Evolutionary conservation across 2,888 invertebrate genomes (phyloP).

Genomic region (Ochropleura plecta): DNA sequence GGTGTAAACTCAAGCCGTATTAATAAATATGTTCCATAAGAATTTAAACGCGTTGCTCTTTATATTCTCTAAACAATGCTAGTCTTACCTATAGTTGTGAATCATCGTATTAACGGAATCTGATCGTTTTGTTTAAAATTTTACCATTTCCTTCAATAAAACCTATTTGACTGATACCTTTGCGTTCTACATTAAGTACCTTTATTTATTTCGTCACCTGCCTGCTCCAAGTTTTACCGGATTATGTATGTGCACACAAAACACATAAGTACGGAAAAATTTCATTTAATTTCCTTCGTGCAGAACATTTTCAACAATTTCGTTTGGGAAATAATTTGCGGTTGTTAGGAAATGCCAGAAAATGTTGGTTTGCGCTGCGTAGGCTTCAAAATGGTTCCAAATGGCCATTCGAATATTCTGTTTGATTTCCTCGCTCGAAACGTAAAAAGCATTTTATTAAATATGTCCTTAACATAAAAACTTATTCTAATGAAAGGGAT

Average conservation of each 20-base stretch:
- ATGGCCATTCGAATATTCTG: not conserved
- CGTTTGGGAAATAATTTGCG: slow-evolving; percentile 12
- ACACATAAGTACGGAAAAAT: too few species aligned
- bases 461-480: not conserved
- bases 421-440: not conserved
- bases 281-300: not conserved
- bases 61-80: slow-evolving; percentile 14
- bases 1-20: not conserved
- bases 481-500: not conserved
- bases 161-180: not conserved
- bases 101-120: not conserved
- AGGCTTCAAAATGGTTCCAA: slow-evolving; percentile 8
- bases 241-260: too few species aligned
- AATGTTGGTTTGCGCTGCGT: not conserved
- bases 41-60: not conserved
- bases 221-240: too few species aligned
- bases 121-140: not conserved
- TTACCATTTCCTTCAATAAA: not conserved
- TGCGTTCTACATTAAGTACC: not conserved
- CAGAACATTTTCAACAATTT: slow-evolving; percentile 2
- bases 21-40: not conserved
- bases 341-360: not conserved
- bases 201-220: too few species aligned
- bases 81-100: not conserved
- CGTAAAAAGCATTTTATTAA: not conserved